Percentiles rank a stretch among this genome's conserved stretches.
phyloP scores from a whole-genome alignment of 2,113 vertebrate genomes.

The Epinephelus cyanopodus region DNA sequence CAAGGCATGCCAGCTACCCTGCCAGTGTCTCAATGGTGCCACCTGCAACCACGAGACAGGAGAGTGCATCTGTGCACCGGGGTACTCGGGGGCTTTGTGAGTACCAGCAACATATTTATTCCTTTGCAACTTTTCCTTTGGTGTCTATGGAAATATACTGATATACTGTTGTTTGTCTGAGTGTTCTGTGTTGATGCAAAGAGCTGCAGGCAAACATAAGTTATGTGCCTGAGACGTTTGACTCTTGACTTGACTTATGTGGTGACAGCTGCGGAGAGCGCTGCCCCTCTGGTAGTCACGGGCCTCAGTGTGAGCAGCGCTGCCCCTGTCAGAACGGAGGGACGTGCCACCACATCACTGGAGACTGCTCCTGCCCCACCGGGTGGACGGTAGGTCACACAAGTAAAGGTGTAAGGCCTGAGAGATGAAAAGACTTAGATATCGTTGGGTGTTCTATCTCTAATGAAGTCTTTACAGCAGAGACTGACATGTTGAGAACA shows the following conservation, averaged over 20 bases:
- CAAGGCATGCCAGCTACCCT: slow-evolving; percentile 92
- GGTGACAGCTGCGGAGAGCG: slow-evolving; percentile 91
- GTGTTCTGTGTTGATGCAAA: slow-evolving; percentile 19
- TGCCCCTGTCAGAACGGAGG: slow-evolving; percentile 98
- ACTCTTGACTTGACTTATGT: slow-evolving; percentile 43
- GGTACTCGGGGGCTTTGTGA: slow-evolving; percentile 97
- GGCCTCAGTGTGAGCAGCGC: slow-evolving; percentile 94
- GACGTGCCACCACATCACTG: slow-evolving; percentile 96
- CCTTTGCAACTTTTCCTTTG: slow-evolving; percentile 12
- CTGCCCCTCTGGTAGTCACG: slow-evolving; percentile 95
- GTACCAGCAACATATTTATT: slow-evolving; percentile 73
- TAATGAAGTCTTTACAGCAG: slow-evolving; percentile 9
- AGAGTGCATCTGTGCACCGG: slow-evolving; percentile 95
- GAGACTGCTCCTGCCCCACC: slow-evolving; percentile 94
- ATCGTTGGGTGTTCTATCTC: not conserved
- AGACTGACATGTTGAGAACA: slow-evolving; percentile 25
- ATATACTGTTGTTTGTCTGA: slow-evolving; percentile 18
- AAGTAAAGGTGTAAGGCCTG: not conserved
- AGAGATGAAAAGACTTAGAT: slow-evolving; percentile 5
- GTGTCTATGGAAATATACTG: not conserved
- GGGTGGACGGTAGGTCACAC: slow-evolving; percentile 92
- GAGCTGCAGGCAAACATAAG: slow-evolving; percentile 25
- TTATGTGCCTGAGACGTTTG: slow-evolving; percentile 27
- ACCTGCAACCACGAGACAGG: slow-evolving; percentile 95
- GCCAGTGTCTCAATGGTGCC: slow-evolving; percentile 95